Percentiles rank a stretch among this genome's conserved stretches.
Conservation (phyloP, 2,888 invertebrate species). For the Esperia sulphurella region DNA sequence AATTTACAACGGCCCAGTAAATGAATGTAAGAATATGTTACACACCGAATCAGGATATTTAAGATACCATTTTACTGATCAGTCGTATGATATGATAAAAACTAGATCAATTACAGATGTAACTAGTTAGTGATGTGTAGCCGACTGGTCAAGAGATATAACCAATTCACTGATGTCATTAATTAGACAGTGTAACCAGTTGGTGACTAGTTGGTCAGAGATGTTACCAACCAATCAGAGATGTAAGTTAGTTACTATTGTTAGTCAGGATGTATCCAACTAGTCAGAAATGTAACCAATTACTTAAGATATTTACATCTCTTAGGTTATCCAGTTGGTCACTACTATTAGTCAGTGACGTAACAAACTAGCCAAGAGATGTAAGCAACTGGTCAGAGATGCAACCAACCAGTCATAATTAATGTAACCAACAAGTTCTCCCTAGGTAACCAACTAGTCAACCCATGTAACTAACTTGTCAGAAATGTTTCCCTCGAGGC, state of each 20-base stretch:
- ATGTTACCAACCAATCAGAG: neutral
- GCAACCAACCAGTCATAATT: neutral
- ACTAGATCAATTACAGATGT: no score
- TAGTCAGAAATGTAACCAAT: neutral
- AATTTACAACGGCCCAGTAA: no score
- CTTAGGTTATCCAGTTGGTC: no score
- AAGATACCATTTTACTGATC: no score
- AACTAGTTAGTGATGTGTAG: neutral
- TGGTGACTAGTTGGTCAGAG: neutral
- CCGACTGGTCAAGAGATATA: neutral
- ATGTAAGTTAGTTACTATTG: no score
- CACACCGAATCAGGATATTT: no score
- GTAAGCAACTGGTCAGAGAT: neutral
- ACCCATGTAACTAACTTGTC: slow-evolving; percentile 58
- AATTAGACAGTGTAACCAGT: neutral
- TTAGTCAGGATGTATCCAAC: neutral
- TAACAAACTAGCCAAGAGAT: neutral
- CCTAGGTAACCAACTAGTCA: neutral
- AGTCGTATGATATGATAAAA: no score
- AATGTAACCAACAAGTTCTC: neutral
- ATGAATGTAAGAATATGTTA: no score
- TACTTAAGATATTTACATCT: neutral
- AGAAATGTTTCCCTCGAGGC: slow-evolving; percentile 87
- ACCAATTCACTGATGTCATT: no score
- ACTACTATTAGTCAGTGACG: neutral